Evolutionary conservation across 2,888 invertebrate species (phyloP), one percentile per base, ranked within the genome.

Genomic region (Phengaris arion): DNA sequence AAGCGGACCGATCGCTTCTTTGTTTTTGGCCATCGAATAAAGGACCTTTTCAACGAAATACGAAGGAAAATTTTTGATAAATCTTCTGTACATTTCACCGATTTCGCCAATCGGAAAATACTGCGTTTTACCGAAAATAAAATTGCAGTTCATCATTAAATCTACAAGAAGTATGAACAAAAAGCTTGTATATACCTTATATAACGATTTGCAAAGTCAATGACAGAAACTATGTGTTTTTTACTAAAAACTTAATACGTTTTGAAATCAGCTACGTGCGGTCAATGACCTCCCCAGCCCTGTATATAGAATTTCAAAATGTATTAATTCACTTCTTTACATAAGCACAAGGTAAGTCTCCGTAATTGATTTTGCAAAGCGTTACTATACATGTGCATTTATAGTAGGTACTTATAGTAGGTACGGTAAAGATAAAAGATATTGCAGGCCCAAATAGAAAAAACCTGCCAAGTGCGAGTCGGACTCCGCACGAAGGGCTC

Each of bases 1-100:
- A 78, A 76, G 78, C 77, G 77, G 76, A 80, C 77, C 78, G 75
- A 70, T 76, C 78, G 72, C 76, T 76, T 75, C 78, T 80, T 80
- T 79, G 77, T 80, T 74, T 75, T 73, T 68, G 76, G 57, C n/a
- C 73, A 64, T 45, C 74, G 51, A 68, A 7, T 52, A 68, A 75
- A 75, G 68, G 69, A 68, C 54, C 52, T 74, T 74, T 64, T 51
- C 74, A 74, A 0, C 35, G 64, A 45, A 74, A 68, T 74, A 45
- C 64, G 68, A 48, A 57, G 46, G 55, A 13, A 45, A 69, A 55
- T 22, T 75, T 69, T 75, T 57, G 15, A 52, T 57, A 57, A 68
- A 69, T 46, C 48, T 48, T 45, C 55, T 9, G 46, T 51, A 54
- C 54, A 46, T 59, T 74, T 54, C 48, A n/a, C 15, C 35, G 15